A percentile compares a stretch with the other conserved stretches of the same genome.
These are phyloP conservation scores for Grammomys dolichurus DNA, from an alignment of 2,113 vertebrate genomes.

Conservation along the genomic window DNA sequence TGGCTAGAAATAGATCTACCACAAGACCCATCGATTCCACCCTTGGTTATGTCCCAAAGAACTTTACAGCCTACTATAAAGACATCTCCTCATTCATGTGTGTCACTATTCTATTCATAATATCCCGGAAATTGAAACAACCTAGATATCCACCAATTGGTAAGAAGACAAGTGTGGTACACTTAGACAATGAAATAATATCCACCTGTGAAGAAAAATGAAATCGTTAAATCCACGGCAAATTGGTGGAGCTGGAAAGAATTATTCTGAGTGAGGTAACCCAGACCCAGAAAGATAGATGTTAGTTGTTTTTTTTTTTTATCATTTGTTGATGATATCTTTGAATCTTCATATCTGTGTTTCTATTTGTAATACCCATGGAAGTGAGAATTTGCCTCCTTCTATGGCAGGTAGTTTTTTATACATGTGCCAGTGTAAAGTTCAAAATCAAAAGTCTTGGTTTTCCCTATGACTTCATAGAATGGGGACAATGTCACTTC, in stretches of 20 bases:
- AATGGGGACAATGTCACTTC: neutral
- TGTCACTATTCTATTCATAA: neutral
- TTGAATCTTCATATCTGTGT: neutral
- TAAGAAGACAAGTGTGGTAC: neutral
- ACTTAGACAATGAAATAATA: neutral
- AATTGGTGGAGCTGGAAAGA: neutral
- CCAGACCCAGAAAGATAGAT: neutral
- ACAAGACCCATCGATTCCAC: neutral
- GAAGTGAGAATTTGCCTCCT: neutral
- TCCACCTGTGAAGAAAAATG: neutral
- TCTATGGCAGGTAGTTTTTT: neutral
- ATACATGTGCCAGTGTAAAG: neutral
- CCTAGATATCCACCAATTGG: neutral
- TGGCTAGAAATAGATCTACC: neutral
- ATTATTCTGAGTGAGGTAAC: neutral
- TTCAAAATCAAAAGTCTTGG: neutral
- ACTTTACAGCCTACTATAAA: neutral
- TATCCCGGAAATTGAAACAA: neutral
- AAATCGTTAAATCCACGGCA: neutral
- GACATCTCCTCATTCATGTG: neutral
- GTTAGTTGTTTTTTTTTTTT: neutral
- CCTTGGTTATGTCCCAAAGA: neutral
- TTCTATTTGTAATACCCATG: neutral
- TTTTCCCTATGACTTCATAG: neutral
- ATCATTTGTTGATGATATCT: neutral